Base-by-base conservation (phyloP, 2,113 vertebrate species). In the Theristicus caerulescens region DNA sequence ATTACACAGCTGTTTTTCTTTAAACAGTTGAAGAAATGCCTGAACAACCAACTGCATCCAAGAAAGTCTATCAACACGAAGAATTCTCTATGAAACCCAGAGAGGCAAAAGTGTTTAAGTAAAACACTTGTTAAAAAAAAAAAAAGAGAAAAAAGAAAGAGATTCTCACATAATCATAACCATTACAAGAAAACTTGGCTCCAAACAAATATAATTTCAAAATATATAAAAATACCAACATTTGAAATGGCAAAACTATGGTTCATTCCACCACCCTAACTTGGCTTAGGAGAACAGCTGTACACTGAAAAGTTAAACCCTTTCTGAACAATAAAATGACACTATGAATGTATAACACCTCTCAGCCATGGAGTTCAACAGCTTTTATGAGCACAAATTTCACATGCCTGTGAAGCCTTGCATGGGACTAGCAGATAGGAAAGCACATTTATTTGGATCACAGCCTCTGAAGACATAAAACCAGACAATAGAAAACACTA, bases 401-500 rank as follows among this genome's bases (percentile, higher is more conserved):
- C 80, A 78, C 27, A 59, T 64, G 74, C 61, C 72, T 74, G 5
- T 61, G 64, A 86, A 90, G 66, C 13, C 52, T 51, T 91, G 58
- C 58, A 78, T 47, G 46, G 59, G 55, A 73, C 54, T 47, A 83
- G 40, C 76, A 76, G 61, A 89, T 46, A 94, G 86, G 65, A 95
- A 96, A 94, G 34, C 54, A 78, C 47, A 81, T 67, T 90, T 67
- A 44, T 71, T 93, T 92, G 88, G 70, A 91, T 65, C 73, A 67
- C 47, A 89, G 86, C 29, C 72, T 96, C 84, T 79, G 84, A 95
- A 96, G 90, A 96, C 78, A 85, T 85, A 96, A 95, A 96, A 67
- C 49, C 57, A 91, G 89, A 94, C 91, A 97, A 94, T 17, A 93
- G 90, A 69, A 97, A 96, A 69, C 62, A 87, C 66, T 87, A 95